These are phyloP conservation scores for Microchirus variegatus DNA, from an alignment of 2,797 vertebrate species.

Conservation along the genomic window DNA sequence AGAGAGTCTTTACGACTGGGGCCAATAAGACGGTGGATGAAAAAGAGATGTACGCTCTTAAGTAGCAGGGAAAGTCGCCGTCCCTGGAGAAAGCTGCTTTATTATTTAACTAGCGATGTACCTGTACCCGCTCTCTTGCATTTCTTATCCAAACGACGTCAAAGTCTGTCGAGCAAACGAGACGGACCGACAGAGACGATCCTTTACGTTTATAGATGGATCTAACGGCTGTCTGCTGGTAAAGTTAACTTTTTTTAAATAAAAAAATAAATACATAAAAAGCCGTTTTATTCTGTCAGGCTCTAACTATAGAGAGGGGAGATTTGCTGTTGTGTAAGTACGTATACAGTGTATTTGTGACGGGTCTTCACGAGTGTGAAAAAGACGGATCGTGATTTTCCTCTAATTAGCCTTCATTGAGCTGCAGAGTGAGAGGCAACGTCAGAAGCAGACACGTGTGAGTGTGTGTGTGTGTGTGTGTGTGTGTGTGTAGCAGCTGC, in stretches of 20 bases:
- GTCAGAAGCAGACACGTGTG: slow-evolving; percentile 1
- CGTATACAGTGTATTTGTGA: too few species aligned
- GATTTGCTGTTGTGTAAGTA: too few species aligned
- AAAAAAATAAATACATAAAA: not conserved
- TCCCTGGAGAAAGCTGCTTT: not conserved
- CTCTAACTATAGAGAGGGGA: too few species aligned
- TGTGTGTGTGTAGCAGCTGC: too few species aligned
- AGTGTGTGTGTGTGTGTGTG: not conserved
- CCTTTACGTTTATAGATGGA: too few species aligned
- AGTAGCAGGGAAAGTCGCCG: not conserved
- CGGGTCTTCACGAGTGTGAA: too few species aligned
- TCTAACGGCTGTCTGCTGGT: not conserved
- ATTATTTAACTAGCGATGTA: not conserved
- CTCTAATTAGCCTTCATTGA: slow-evolving; percentile 46
- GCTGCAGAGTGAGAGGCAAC: slow-evolving; percentile 4
- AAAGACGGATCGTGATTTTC: slow-evolving; percentile 3
- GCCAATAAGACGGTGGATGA: slow-evolving; percentile 13
- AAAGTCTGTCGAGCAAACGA: too few species aligned
- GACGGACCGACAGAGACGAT: too few species aligned
- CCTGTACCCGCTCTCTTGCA: too few species aligned
- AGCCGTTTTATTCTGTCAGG: too few species aligned
- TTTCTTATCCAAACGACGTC: too few species aligned
- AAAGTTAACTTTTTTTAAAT: not conserved
- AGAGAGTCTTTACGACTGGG: slow-evolving; percentile 1
- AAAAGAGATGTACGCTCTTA: not conserved